Conservation (phyloP, 1,140 invertebrate species). For the Lycorma delicatula region DNA sequence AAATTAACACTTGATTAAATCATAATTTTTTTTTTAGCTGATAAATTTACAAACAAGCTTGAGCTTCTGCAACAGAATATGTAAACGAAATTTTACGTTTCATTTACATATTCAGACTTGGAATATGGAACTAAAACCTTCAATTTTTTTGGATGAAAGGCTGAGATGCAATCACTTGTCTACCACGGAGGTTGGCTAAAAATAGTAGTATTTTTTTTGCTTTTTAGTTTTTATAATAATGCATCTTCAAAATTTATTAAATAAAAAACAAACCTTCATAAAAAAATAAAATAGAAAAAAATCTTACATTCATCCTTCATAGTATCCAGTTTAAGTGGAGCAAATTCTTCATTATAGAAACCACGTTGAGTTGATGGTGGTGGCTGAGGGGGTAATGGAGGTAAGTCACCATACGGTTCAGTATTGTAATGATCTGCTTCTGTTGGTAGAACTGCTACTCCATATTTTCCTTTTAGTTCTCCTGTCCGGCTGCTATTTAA, state of each 20-base stretch:
- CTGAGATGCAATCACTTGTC: no score
- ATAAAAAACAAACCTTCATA: no score
- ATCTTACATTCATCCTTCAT: constrained; percentile 38
- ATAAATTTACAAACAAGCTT: no score
- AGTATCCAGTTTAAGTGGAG: constrained; percentile 60
- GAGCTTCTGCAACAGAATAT: no score
- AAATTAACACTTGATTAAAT: no score
- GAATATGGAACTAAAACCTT: no score
- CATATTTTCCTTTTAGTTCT: constrained; percentile 68
- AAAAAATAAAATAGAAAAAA: constrained; percentile 8
- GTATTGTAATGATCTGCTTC: constrained; percentile 71
- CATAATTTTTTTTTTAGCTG: no score
- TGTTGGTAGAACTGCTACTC: constrained; percentile 57
- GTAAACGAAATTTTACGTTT: no score
- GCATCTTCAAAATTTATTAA: not conserved
- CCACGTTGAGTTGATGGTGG: constrained; percentile 71
- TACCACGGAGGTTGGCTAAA: no score
- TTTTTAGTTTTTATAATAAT: constrained; percentile 8
- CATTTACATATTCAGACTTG: no score
- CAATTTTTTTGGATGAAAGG: no score
- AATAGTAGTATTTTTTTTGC: no score
- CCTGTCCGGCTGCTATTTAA: constrained; percentile 61
- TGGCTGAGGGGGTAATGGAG: constrained; percentile 59
- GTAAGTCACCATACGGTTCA: constrained; percentile 68
- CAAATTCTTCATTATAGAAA: constrained; percentile 91